Evolutionary conservation across 2,113 vertebrate genomes (phyloP).

Genomic region (Sorex fumeus): DNA sequence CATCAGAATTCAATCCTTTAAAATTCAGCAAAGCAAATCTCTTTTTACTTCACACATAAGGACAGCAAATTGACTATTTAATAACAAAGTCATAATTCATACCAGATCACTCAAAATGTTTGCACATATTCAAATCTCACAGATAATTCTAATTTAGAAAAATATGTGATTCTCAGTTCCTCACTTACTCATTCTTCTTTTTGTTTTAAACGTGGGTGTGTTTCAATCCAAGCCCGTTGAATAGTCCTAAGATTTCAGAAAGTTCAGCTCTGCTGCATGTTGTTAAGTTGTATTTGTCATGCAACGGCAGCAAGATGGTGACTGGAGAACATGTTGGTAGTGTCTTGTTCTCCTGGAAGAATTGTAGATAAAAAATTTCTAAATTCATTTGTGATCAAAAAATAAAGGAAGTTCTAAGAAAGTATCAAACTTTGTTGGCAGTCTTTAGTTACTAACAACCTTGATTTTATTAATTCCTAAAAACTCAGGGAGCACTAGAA

Average conservation of each 20-base stretch:
- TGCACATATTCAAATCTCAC: conserved; percentile 68
- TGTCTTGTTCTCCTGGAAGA: conserved; percentile 57
- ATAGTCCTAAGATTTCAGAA: conserved; percentile 24
- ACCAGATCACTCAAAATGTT: conserved; percentile 74
- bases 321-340: neutral
- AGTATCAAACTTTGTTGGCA: conserved; percentile 68
- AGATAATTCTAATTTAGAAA: conserved; percentile 78
- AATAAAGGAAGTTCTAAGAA: conserved; percentile 50
- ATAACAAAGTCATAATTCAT: conserved; percentile 75
- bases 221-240: conserved; percentile 14
- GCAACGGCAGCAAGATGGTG: conserved; percentile 33
- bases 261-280: neutral
- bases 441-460: conserved; percentile 57
- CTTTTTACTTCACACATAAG: conserved; percentile 68
- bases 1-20: conserved; percentile 66
- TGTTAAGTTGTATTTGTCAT: conserved; percentile 35
- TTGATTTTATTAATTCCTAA: conserved; percentile 66
- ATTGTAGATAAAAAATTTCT: conserved; percentile 59
- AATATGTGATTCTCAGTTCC: conserved; percentile 55
- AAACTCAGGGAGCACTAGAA: conserved; percentile 21
- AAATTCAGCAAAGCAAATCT: conserved; percentile 59
- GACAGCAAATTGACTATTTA: conserved; percentile 61
- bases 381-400: conserved; percentile 59
- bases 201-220: conserved; percentile 41
- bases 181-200: conserved; percentile 69